These are phyloP conservation scores for Agrilus mali DNA, from an alignment of 2,888 invertebrate genomes.

Conservation along the genomic window DNA sequence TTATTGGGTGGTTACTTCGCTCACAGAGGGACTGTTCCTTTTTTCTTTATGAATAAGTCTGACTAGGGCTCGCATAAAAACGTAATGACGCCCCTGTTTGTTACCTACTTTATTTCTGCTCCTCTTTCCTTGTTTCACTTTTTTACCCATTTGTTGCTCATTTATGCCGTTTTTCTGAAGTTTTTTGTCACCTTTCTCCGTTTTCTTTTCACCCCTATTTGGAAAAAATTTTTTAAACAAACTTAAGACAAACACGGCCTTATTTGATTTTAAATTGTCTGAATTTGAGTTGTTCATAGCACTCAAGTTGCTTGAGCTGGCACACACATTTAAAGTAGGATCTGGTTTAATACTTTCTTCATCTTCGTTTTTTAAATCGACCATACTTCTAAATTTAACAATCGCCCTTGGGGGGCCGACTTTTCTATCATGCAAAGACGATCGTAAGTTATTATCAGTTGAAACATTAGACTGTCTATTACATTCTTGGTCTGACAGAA, in stretches of 20 bases:
- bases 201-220: constrained; percentile 7
- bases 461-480: not conserved
- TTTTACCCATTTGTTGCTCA: not conserved
- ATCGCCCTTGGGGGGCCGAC: constrained; percentile 9
- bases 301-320: constrained; percentile 18
- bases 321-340: constrained; percentile 11
- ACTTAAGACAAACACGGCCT: constrained; percentile 14
- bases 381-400: constrained; percentile 21
- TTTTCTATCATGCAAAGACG: too few species aligned
- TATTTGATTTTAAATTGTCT: constrained; percentile 12
- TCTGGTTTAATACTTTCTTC: constrained; percentile 12
- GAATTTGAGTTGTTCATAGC: constrained; percentile 10
- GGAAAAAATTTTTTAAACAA: constrained; percentile 16
- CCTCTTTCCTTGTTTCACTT: not conserved
- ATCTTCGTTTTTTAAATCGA: constrained; percentile 16
- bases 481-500: not conserved
- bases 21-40: too few species aligned
- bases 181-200: constrained; percentile 3
- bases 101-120: constrained; percentile 1
- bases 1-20: too few species aligned
- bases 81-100: too few species aligned
- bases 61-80: too few species aligned
- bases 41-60: too few species aligned
- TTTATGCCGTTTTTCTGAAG: constrained; percentile 10
- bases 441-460: too few species aligned